These are phyloP conservation scores for Agriopis leucophaearia DNA, from an alignment of 2,888 invertebrate species.

Conservation along the genomic window DNA sequence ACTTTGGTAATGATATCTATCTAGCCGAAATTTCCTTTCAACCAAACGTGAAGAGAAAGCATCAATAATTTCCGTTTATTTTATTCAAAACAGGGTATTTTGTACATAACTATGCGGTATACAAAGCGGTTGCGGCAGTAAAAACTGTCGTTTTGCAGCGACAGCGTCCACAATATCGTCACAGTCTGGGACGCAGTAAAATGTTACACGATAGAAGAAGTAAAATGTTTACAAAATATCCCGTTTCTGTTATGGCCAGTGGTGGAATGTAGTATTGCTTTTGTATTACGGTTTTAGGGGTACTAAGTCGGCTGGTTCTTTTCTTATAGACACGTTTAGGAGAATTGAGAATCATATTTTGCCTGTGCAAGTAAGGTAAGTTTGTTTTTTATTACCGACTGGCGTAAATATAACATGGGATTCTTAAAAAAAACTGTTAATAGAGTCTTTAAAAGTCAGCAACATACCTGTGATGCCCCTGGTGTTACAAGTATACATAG, in stretches of 20 bases:
- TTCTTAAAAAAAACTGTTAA: too few relatives aligned
- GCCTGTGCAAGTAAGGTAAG: neutral
- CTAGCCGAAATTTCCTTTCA: conserved; percentile 17
- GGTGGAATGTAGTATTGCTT: conserved; percentile 73
- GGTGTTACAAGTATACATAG: too few relatives aligned
- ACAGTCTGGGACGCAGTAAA: conserved; percentile 82
- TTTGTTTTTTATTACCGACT: neutral
- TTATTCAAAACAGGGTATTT: conserved; percentile 39
- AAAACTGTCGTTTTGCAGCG: conserved; percentile 79
- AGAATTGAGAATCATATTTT: conserved; percentile 3
- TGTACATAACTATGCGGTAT: conserved; percentile 56
- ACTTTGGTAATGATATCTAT: neutral
- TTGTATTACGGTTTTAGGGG: conserved; percentile 72
- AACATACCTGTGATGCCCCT: too few relatives aligned
- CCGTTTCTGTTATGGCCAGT: conserved; percentile 73
- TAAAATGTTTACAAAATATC: conserved; percentile 85
- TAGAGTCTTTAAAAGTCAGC: too few relatives aligned
- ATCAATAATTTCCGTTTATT: conserved; percentile 38
- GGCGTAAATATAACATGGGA: too few relatives aligned
- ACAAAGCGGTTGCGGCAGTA: conserved; percentile 69
- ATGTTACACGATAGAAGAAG: conserved; percentile 64
- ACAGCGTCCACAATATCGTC: conserved; percentile 80
- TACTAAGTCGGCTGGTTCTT: conserved; percentile 60
- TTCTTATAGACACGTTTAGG: conserved; percentile 15
- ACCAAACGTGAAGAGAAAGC: conserved; percentile 24